Percentiles rank a stretch among this genome's conserved stretches.
These are phyloP conservation scores for Apodemia zela DNA, from an alignment of 2,888 invertebrate species.

Conservation along the genomic window DNA sequence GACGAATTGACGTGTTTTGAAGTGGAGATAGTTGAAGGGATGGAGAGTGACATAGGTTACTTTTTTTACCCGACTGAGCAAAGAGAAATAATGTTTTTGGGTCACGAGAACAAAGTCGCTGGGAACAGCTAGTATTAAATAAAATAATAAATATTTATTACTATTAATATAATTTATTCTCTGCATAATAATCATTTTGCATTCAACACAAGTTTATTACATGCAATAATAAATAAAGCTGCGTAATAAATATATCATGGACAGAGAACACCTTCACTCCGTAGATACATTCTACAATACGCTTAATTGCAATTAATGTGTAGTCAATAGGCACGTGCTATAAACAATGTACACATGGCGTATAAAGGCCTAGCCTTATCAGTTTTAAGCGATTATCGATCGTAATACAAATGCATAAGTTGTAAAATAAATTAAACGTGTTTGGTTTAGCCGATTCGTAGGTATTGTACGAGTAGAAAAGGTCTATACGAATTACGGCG, in stretches of 20 bases:
- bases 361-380: background rate
- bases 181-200: background rate
- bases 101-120: too few species aligned
- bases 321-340: slow-evolving; percentile 33
- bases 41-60: too few species aligned
- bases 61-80: too few species aligned
- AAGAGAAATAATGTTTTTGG: too few species aligned
- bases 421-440: background rate
- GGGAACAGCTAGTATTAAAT: too few species aligned
- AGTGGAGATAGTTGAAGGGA: too few species aligned
- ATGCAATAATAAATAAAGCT: background rate
- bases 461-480: too few species aligned
- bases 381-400: background rate
- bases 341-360: slow-evolving; percentile 20
- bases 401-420: background rate
- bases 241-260: slow-evolving; percentile 1
- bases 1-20: too few species aligned
- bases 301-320: slow-evolving; percentile 35
- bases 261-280: slow-evolving; percentile 4
- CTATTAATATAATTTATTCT: too few species aligned
- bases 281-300: slow-evolving; percentile 6
- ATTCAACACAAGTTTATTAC: background rate
- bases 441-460: background rate
- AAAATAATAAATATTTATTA: too few species aligned
- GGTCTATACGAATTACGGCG: background rate